Evolutionary conservation across 2,888 invertebrate genomes (phyloP).

Genomic region (Yponomeuta plumbellus): DNA sequence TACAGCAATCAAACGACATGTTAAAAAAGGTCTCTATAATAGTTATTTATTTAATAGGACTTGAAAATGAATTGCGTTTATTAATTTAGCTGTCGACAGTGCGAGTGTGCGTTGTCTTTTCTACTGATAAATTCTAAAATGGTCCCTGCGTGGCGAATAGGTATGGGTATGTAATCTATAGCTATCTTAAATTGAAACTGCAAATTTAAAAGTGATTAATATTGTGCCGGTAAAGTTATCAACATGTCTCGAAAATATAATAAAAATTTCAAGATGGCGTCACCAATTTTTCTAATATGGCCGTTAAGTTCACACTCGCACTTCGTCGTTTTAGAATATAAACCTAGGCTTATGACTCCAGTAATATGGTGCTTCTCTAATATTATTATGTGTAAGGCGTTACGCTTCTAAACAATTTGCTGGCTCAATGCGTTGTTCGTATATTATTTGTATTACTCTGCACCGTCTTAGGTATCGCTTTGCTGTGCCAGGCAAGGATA

Average conservation of each 20-base stretch:
- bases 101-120: background rate
- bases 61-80: slow-evolving; percentile 14
- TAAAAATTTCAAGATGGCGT: slow-evolving; percentile 6
- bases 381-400: slow-evolving; percentile 35
- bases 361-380: slow-evolving; percentile 50
- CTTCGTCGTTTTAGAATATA: slow-evolving; percentile 17
- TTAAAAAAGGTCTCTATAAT: slow-evolving; percentile 1
- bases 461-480: background rate
- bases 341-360: slow-evolving; percentile 42
- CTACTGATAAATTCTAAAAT: too few species aligned
- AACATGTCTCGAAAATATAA: background rate
- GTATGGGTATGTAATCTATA: too few species aligned
- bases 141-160: too few species aligned
- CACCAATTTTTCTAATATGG: background rate
- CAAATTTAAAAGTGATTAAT: background rate
- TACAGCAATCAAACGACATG: background rate
- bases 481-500: background rate
- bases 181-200: background rate
- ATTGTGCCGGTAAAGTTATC: background rate
- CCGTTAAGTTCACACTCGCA: background rate
- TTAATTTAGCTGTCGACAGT: slow-evolving; percentile 11
- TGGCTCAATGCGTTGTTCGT: slow-evolving; percentile 57
- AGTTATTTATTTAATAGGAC: slow-evolving; percentile 14
- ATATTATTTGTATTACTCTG: slow-evolving; percentile 25
- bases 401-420: slow-evolving; percentile 50